Evolutionary conservation across 1,140 invertebrate species (phyloP).

Genomic region (Platorchestia sp.): DNA sequence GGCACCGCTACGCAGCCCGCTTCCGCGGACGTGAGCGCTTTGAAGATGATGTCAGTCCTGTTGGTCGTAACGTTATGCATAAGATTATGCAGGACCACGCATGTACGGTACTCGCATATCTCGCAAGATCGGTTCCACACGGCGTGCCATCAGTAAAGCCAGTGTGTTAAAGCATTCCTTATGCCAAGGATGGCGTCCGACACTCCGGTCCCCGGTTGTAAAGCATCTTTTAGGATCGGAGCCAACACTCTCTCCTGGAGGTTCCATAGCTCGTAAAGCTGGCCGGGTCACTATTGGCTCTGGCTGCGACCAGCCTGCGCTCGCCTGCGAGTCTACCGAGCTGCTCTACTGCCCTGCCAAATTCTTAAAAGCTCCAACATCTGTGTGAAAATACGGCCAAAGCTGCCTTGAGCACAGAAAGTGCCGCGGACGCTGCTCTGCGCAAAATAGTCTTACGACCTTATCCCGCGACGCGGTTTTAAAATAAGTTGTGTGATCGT

Average conservation of each 20-base stretch:
- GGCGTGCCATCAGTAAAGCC: conserved; percentile 24
- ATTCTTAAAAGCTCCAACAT: conserved; percentile 9
- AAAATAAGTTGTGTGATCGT: not conserved
- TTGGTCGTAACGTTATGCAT: conserved; percentile 16
- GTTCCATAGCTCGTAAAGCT: conserved; percentile 7
- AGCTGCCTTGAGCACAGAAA: not conserved
- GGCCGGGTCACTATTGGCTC: conserved; percentile 29
- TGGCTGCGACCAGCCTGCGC: not conserved
- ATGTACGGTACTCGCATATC: not conserved
- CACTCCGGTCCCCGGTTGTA: conserved; percentile 19
- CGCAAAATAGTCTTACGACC: not conserved
- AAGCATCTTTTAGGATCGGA: conserved; percentile 37
- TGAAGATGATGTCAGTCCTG: conserved; percentile 28
- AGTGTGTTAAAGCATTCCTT: conserved; percentile 47
- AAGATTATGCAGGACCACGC: conserved; percentile 45
- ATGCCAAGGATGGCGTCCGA: not conserved
- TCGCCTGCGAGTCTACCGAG: not conserved
- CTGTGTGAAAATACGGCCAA: not conserved
- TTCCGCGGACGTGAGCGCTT: not conserved
- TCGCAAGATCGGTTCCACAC: conserved; percentile 22
- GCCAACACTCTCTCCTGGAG: conserved; percentile 6
- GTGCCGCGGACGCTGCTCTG: not conserved
- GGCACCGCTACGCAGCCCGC: not conserved
- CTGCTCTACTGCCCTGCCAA: not conserved
- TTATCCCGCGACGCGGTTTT: not conserved